These are phyloP conservation scores for Thermophis baileyi DNA, from an alignment of 2,113 vertebrate genomes.

Conservation along the genomic window DNA sequence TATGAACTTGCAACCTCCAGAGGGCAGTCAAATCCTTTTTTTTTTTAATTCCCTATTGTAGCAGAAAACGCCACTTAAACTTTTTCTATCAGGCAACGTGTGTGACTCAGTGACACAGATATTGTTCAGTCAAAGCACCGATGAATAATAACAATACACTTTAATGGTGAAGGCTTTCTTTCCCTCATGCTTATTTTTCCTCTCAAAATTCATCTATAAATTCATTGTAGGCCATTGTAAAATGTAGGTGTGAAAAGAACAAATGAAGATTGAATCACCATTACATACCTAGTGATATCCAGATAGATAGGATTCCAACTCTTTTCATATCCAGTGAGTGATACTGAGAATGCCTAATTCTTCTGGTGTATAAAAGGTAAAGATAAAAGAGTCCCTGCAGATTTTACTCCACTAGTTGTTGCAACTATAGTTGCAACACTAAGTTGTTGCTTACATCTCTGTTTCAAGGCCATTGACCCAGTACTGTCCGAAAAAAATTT, in stretches of 20 bases:
- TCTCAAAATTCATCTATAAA: not conserved
- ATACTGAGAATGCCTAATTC: not conserved
- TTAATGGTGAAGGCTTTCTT: not conserved
- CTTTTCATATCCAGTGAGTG: not conserved
- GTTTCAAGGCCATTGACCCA: not conserved
- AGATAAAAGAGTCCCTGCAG: not conserved
- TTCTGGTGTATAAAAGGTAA: not conserved
- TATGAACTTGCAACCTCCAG: conserved; percentile 49
- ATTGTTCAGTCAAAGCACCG: not conserved
- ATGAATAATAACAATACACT: not conserved
- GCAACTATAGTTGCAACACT: not conserved
- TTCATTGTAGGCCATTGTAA: not conserved
- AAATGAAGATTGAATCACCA: not conserved
- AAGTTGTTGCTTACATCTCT: not conserved
- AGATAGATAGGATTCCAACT: not conserved
- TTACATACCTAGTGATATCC: not conserved
- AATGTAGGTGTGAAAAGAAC: not conserved
- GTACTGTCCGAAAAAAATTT: not conserved
- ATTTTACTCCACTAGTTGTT: not conserved
- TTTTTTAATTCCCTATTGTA: not conserved
- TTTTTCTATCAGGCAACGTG: not conserved
- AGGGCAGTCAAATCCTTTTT: conserved; percentile 59
- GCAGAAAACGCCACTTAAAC: not conserved
- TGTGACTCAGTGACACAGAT: not conserved
- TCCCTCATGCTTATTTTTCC: not conserved